Conservation (phyloP, 2,888 invertebrate species). For the Halictus ligatus region DNA sequence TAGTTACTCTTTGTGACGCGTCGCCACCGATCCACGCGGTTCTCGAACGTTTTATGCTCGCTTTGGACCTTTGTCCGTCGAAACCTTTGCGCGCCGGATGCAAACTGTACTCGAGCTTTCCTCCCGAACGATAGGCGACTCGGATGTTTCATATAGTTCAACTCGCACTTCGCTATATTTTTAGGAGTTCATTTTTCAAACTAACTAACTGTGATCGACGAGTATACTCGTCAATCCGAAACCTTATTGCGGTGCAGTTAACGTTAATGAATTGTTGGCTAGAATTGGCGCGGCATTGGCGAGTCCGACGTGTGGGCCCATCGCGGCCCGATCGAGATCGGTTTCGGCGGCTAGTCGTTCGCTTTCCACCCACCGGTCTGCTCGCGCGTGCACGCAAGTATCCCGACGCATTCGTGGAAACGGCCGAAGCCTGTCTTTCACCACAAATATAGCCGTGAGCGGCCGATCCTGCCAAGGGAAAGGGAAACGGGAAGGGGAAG, state of each 20-base stretch:
- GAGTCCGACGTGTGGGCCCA: slow-evolving; percentile 62
- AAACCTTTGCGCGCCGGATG: not conserved
- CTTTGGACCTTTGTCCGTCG: not conserved
- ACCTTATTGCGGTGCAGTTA: too few species aligned
- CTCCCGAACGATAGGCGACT: not conserved
- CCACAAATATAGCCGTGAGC: slow-evolving; percentile 63
- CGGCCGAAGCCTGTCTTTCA: slow-evolving; percentile 53
- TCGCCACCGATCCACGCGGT: not conserved
- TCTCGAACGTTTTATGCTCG: not conserved
- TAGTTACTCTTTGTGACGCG: not conserved
- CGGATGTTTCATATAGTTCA: too few species aligned
- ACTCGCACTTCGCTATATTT: too few species aligned
- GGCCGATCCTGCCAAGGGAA: slow-evolving; percentile 11
- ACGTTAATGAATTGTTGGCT: too few species aligned
- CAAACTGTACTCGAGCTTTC: not conserved
- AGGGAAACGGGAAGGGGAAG: not conserved
- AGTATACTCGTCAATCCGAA: too few species aligned
- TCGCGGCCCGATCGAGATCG: slow-evolving; percentile 57
- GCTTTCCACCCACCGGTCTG: slow-evolving; percentile 60
- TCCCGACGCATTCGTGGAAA: slow-evolving; percentile 45
- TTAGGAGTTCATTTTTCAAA: too few species aligned
- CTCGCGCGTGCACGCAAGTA: slow-evolving; percentile 28
- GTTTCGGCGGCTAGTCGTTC: slow-evolving; percentile 61
- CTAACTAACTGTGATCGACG: too few species aligned
- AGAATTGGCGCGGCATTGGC: slow-evolving; percentile 20